These are phyloP conservation scores for Empidonax alnorum DNA, from an alignment of 2,113 vertebrate species.

Conservation along the genomic window DNA sequence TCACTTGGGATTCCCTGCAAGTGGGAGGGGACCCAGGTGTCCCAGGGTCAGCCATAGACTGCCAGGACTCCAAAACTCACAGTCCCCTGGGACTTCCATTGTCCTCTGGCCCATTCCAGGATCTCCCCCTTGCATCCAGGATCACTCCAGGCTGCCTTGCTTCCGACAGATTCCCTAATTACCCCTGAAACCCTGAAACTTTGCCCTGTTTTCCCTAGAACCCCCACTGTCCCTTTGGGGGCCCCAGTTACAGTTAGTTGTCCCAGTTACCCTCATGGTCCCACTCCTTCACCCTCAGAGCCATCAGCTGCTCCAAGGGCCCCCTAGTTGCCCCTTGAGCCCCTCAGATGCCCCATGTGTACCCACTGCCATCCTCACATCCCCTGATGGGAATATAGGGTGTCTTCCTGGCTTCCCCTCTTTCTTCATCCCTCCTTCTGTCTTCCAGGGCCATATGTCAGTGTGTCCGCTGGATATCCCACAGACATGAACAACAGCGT, in stretches of 20 bases:
- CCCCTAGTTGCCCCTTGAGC: neutral
- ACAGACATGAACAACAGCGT: neutral
- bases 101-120: neutral
- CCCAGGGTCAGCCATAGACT: neutral
- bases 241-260: neutral
- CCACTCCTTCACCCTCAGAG: neutral
- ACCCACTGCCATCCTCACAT: neutral
- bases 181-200: neutral
- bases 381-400: fast-evolving
- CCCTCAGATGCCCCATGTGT: neutral
- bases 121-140: neutral
- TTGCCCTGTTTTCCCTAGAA: neutral
- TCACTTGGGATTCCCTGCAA: neutral
- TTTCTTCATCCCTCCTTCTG: neutral
- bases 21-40: fast-evolving
- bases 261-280: neutral
- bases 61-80: neutral
- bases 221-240: neutral
- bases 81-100: neutral
- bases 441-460: neutral
- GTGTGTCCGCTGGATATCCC: fast-evolving
- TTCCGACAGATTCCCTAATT: neutral
- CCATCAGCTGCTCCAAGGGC: neutral
- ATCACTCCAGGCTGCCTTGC: neutral
- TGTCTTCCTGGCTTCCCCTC: neutral